Base-by-base conservation (phyloP, 64 coral and sea anemone genomes). In the Pachyseris speciosa region DNA sequence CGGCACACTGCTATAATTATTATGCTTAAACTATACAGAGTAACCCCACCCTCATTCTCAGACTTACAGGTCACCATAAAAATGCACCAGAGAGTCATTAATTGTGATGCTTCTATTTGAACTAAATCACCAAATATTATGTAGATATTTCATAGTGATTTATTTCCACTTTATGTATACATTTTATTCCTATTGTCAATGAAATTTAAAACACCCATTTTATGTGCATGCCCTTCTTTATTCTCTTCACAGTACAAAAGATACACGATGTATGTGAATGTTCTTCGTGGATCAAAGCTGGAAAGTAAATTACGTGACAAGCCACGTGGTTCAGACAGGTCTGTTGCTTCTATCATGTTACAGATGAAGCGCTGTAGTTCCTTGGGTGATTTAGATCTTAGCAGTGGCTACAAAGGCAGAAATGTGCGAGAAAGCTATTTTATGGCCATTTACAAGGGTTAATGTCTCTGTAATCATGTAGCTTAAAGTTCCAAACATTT, bases 281-380 rank as follows among this genome's bases (percentile, higher is more conserved):
- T 88, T 13, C 50, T 97, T 13, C 80, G 63, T 30, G 95, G 91
- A 64, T 97, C 95, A 61, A 97, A 97, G 67, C 70, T 97, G 37
- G 95, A 97, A 55, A 97, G 91, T 55, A 93, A 88, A 66, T 29
- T 93, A 22, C 86, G 95, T 36, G 95, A 97, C 15, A 97, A 97
- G 48, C 81, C 63, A 6, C 84, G 84, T 20, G 79, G 91, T 20
- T 47, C 84, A 26, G 86, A 74, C 90, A 94, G 92, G 92, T 88
- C 86, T 71, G 91, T 83, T 69, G 90, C 85, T 59, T 95, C 94
- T 59, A 88, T 95, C 65, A 86, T 95, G 93, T 91, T 89, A 67
- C 89, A 95, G 73, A 88, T 99, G 64, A 99, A 93, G 60, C 90
- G 94, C 51, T 89, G 80, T 74, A 95, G 97, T 24, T 99, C 97